These are phyloP conservation scores for Campopleginae sp. DNA, from an alignment of 2,888 invertebrate genomes.

Conservation along the genomic window DNA sequence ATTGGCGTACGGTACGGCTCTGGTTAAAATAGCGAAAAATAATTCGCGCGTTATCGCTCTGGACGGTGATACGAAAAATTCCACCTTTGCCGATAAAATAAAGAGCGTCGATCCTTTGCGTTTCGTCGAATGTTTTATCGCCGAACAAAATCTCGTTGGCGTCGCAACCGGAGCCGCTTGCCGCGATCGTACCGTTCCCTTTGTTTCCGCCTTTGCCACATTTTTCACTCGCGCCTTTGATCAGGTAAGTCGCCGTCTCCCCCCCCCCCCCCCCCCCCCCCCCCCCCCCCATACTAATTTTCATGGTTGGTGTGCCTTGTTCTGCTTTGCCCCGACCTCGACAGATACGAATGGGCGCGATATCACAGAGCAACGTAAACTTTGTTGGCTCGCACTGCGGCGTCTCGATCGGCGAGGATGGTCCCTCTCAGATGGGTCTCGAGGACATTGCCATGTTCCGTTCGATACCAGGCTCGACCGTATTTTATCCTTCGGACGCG, in stretches of 20 bases:
- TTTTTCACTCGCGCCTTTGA: slow-evolving; percentile 99
- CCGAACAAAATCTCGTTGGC: slow-evolving; percentile 98
- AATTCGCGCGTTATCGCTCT: slow-evolving; percentile 94
- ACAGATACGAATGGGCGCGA: slow-evolving; percentile 99
- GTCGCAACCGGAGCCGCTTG: slow-evolving; percentile 98
- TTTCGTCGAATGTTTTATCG: slow-evolving; percentile 99
- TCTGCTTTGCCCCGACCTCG: slow-evolving; percentile 53
- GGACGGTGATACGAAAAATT: slow-evolving; percentile 99
- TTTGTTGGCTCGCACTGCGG: slow-evolving; percentile 99
- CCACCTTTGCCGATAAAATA: slow-evolving; percentile 97
- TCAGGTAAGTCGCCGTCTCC: slow-evolving; percentile 87
- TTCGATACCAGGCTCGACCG: slow-evolving; percentile 92
- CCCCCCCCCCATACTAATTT: too few species aligned
- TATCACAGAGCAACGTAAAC: slow-evolving; percentile 98
- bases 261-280: slow-evolving; percentile 23
- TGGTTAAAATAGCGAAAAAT: slow-evolving; percentile 90
- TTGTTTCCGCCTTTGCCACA: slow-evolving; percentile 98
- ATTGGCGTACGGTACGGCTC: slow-evolving; percentile 96
- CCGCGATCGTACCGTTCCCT: slow-evolving; percentile 96
- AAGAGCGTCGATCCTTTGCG: slow-evolving; percentile 90
- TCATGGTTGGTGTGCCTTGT: too few species aligned
- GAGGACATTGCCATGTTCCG: slow-evolving; percentile 99
- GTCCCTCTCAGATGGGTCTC: slow-evolving; percentile 99
- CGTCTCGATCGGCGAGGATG: slow-evolving; percentile 99
- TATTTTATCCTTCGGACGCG: slow-evolving; percentile 95